phyloP scores from a whole-genome alignment of 2,113 vertebrate species.

The Felis chaus region DNA sequence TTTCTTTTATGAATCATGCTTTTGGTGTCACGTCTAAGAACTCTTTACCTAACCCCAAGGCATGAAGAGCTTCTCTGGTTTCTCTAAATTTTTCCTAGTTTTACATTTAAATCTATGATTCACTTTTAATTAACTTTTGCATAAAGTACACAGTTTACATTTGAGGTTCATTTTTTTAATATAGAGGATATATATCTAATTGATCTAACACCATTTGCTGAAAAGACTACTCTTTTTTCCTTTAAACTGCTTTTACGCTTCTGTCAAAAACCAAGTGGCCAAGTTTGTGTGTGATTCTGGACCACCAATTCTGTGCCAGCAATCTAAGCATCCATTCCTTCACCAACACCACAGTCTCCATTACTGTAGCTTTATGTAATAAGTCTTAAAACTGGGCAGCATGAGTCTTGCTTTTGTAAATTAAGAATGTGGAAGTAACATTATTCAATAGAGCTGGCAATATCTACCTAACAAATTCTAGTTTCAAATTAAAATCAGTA shows the following conservation, averaged over 20 bases:
- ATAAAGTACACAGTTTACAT: not conserved
- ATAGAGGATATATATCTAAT: not conserved
- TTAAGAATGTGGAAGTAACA: not conserved
- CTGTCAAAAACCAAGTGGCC: not conserved
- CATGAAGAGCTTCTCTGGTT: not conserved
- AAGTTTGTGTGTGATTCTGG: not conserved
- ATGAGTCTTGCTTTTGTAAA: not conserved
- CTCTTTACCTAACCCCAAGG: not conserved
- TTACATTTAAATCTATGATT: not conserved
- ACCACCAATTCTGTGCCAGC: not conserved
- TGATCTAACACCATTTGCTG: not conserved
- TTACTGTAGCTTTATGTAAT: not conserved
- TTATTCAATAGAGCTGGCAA: not conserved
- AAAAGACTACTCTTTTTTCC: not conserved
- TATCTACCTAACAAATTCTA: not conserved
- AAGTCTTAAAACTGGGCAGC: not conserved
- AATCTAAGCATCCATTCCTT: not conserved
- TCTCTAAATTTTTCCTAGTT: not conserved
- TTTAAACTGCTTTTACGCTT: not conserved
- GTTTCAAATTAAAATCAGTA: not conserved
- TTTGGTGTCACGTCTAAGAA: slow-evolving; percentile 31
- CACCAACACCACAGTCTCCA: not conserved
- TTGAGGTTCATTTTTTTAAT: not conserved
- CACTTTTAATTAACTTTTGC: not conserved
- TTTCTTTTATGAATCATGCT: not conserved